Base-by-base conservation (phyloP, 1,140 invertebrate species). In the Coptotermes formosanus region DNA sequence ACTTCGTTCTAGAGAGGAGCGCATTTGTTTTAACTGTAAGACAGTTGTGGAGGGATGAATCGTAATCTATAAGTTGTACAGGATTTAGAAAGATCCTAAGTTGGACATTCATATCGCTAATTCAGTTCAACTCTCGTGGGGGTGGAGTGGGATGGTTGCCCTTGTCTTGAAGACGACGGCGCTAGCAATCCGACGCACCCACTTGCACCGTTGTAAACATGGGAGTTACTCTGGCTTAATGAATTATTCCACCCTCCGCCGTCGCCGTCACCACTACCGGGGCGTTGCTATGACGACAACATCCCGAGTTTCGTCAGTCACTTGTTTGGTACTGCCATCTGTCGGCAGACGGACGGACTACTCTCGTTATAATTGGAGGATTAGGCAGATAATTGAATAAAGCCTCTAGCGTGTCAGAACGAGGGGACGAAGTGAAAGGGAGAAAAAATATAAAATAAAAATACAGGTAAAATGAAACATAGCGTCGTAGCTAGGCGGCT, bases 371-470 rank as follows among this genome's bases (percentile, higher is more conserved):
- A 86, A 86, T 86, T 86, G 86, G 83, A 43, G 69, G 86, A 86
- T 86, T 86, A 86, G 82, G 82, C 43, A 86, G 86, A 86, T 86
- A 86, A 86, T 86, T 86, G 86, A 86, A 86, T 86, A 86, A 86
- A 86, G 81, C 83, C 86, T 83, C 45, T 19, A n/a, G 38, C 82
- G 82, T 43, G 82, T 32, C 38, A 30, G 11, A 9, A 2, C 83
- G 83, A 52, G 44, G 43, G 43, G 83, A 52, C 43, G 83, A 12
- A 52, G 19, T 30, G 43, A 9, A 52, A 30, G n/a, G 30, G 21
- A 23, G n/a, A 45, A 45, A 14, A 52, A 30, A 52, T 16, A 30
- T 44, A 23, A 30, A 30, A 52, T 16, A 52, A 16, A 52, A 52
- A 52, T 38, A 30, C 3, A 30, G 43, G 83, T 6, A 30, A 30